Evolutionary conservation across 2,113 vertebrate species (phyloP).

Genomic region (Apus apus): DNA sequence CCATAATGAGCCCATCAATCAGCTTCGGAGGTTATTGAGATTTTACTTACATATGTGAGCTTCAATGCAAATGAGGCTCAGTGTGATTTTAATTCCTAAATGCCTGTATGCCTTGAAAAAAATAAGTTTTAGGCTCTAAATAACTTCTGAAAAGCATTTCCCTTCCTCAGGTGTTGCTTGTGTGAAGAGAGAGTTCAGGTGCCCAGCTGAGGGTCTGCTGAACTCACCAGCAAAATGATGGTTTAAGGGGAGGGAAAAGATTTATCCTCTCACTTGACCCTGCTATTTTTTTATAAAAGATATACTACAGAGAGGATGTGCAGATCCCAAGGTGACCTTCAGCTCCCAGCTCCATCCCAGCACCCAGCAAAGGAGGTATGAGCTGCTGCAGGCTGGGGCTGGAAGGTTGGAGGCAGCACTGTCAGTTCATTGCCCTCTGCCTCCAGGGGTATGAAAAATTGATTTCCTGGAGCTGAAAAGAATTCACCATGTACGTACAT

Average conservation of each 20-base stretch:
- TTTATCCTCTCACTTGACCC: neutral
- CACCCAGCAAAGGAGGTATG: fast-evolving
- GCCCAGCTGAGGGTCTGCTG: neutral
- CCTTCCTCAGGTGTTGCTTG: fast-evolving
- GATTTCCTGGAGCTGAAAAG: constrained; percentile 4
- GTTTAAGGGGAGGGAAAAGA: neutral
- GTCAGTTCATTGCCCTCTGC: neutral
- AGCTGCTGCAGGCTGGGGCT: neutral
- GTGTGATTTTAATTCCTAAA: neutral
- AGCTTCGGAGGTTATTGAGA: neutral
- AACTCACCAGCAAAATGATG: neutral
- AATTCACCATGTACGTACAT: neutral
- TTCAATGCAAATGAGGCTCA: neutral
- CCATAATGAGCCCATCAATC: neutral
- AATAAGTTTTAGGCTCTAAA: neutral
- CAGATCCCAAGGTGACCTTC: neutral
- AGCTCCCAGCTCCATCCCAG: neutral
- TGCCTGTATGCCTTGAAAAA: neutral
- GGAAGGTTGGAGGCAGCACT: neutral
- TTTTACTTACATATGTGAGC: neutral
- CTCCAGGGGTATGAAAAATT: neutral
- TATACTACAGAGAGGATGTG: neutral
- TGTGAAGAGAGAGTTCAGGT: neutral
- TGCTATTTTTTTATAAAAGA: neutral
- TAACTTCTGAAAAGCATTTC: neutral